A percentile compares a stretch with the other conserved stretches of the same genome.
Conservation (phyloP, 2,888 invertebrate species). For the Oligia strigilis region DNA sequence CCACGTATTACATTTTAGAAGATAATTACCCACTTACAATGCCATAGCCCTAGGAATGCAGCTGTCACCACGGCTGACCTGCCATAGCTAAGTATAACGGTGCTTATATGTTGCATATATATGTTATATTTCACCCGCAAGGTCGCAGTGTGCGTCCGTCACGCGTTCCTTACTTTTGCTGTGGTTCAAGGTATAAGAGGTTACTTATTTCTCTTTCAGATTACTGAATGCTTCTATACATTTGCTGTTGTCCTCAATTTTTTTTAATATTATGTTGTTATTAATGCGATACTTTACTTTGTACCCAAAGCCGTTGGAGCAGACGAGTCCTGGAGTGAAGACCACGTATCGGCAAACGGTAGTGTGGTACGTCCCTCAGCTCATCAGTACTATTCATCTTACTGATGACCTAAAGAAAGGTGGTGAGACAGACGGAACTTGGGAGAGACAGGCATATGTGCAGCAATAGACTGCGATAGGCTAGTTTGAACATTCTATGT, state of each 20-base stretch:
- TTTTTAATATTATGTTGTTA: neutral
- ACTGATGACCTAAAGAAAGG: neutral
- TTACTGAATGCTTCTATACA: neutral
- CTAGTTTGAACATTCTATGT: neutral
- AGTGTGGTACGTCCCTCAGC: neutral
- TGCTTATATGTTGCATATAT: constrained; percentile 59
- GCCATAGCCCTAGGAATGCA: constrained; percentile 34
- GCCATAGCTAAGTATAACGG: constrained; percentile 56
- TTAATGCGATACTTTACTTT: neutral
- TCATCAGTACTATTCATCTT: no score
- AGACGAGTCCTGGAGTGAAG: neutral
- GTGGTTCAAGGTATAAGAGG: constrained; percentile 62
- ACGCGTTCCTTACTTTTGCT: constrained; percentile 75
- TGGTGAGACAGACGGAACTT: neutral
- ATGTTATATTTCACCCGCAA: constrained; percentile 72
- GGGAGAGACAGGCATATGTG: no score
- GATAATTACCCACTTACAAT: constrained; percentile 47
- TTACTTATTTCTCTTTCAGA: neutral
- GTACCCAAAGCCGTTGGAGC: neutral
- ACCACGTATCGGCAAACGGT: neutral
- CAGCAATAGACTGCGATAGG: neutral
- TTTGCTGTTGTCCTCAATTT: neutral
- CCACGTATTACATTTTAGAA: constrained; percentile 27
- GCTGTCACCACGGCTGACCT: constrained; percentile 42
- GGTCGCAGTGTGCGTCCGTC: constrained; percentile 74